Base-by-base conservation (phyloP, 2,113 vertebrate genomes). In the Todiramphus chloris region DNA sequence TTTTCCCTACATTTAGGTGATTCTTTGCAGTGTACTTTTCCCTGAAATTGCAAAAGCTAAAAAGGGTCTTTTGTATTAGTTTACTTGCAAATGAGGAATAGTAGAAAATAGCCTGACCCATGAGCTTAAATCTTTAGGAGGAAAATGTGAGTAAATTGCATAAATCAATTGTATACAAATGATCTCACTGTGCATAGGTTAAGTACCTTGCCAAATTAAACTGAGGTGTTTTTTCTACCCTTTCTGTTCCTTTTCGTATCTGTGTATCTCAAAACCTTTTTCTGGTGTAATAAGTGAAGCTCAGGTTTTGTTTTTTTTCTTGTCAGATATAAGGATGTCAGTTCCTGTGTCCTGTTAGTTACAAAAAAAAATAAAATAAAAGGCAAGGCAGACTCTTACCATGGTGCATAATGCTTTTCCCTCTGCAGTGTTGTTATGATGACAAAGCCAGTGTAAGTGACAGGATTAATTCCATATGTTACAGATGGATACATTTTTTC, bases 381-480 rank as follows among this genome's bases (percentile, higher is more conserved):
- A 21, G 2, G 1, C 25, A 16, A 2, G 16, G 4, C 50, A 83
- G n/a, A 30, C 10, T 50, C 11, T 50, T 78, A 30, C 64, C 73
- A 30, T 58, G 11, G 24, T 89, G n/a, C 76, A 59, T 67, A 63
- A 60, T 55, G 39, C 76, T 73, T 39, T 83, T 53, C 20, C 39
- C 35, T 48, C 50, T 74, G 46, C 33, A 35, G 2, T 48, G 37
- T 66, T 76, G 16, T 77, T 95, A 44, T 13, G 62, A 60, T 84
- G 69, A 84, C 69, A 91, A 92, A 82, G n/a, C 58, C 66, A 93
- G 74, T 50, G 20, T 19, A 93, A 92, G 86, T 83, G 89, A 75
- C n/a, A 67, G 82, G 91, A 89, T 69, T 95, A 86, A 83, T 95
- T 94, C 89, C 74, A 12, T 92, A 55, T 91, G 92, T 94, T 97